A percentile compares a stretch with the other conserved stretches of the same genome.
Evolutionary conservation across 2,113 vertebrate species (phyloP).

Genomic region (Bos taurus): DNA sequence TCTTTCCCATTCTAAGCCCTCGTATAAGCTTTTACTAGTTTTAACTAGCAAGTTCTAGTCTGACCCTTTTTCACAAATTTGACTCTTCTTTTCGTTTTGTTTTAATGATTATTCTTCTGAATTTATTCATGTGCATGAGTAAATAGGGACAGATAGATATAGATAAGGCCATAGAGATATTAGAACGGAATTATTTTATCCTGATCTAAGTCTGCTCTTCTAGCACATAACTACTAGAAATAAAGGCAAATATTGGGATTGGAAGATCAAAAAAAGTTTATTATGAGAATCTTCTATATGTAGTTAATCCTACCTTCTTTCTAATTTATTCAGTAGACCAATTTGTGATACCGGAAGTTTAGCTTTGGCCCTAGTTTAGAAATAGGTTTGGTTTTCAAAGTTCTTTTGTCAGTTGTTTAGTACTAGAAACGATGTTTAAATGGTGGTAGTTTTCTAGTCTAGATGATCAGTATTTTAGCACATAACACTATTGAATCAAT

Average conservation of each 20-base stretch:
- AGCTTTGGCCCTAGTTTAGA: not conserved
- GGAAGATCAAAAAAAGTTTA: not conserved
- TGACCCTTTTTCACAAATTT: not conserved
- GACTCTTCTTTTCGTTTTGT: not conserved
- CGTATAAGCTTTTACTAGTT: not conserved
- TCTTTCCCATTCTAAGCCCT: not conserved
- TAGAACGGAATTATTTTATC: constrained; percentile 2
- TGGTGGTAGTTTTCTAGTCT: not conserved
- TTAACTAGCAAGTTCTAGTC: not conserved
- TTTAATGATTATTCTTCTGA: not conserved
- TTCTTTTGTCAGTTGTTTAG: not conserved
- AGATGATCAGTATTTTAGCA: not conserved
- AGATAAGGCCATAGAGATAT: not conserved
- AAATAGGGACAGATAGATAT: not conserved
- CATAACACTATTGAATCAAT: not conserved
- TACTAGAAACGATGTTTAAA: not conserved
- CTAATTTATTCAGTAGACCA: not conserved
- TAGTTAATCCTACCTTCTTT: not conserved
- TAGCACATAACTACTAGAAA: not conserved
- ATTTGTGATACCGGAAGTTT: not conserved
- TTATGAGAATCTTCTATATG: not conserved
- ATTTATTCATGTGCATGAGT: not conserved
- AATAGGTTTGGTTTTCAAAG: not conserved
- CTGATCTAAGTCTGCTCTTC: not conserved
- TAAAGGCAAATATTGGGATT: not conserved